phyloP scores from a whole-genome alignment of 2,797 vertebrate species.

The Xiphophorus birchmanni region DNA sequence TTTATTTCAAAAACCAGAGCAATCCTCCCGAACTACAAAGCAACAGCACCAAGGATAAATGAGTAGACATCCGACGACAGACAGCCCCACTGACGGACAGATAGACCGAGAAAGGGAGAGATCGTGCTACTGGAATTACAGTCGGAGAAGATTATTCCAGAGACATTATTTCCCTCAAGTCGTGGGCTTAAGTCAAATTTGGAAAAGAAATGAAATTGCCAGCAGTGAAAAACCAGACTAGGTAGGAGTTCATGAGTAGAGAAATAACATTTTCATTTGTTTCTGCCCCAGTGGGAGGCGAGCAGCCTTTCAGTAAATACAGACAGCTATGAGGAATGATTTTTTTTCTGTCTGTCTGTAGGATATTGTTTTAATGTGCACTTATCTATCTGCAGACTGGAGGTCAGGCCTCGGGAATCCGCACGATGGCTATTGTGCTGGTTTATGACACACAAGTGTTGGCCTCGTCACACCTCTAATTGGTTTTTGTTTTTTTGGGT shows the following conservation, averaged over 20 bases:
- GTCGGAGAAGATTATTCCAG: constrained; percentile 96
- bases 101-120: constrained; percentile 19
- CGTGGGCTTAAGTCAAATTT: constrained; percentile 98
- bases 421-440: constrained; percentile 90
- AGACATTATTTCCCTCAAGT: constrained; percentile 99
- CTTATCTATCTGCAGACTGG: constrained; percentile 99
- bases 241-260: constrained; percentile 99
- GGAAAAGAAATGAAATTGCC: constrained; percentile 97
- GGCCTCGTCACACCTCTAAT: constrained; percentile 75
- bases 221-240: constrained; percentile 95
- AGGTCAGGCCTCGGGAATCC: constrained; percentile 95
- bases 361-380: constrained; percentile 99
- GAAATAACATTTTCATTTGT: constrained; percentile 99
- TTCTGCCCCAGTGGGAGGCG: constrained; percentile 94
- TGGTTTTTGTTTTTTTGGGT: constrained; percentile 37
- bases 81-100: constrained; percentile 30
- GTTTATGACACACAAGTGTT: constrained; percentile 90
- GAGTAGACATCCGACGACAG: constrained; percentile 54
- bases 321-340: constrained; percentile 98
- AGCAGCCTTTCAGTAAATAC: constrained; percentile 98
- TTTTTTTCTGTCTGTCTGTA: constrained; percentile 83
- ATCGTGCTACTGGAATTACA: constrained; percentile 89
- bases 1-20: constrained; percentile 87
- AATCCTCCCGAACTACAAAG: constrained; percentile 83
- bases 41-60: constrained; percentile 82